Conservation (phyloP, 2,113 vertebrate genomes). For the Ifrita kowaldi region DNA sequence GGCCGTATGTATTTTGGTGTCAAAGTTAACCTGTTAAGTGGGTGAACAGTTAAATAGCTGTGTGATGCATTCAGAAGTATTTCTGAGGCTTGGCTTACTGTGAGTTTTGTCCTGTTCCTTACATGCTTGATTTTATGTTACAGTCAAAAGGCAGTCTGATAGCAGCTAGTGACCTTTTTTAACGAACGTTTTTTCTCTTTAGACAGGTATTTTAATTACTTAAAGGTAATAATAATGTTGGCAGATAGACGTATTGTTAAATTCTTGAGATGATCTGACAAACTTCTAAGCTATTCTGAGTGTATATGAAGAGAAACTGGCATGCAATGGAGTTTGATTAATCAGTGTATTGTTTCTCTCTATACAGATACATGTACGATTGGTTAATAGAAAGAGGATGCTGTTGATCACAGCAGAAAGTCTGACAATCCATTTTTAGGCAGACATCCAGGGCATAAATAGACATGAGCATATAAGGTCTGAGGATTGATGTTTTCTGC, state of each 20-base stretch:
- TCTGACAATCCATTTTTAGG: neutral
- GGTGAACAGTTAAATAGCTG: neutral
- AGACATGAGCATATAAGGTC: neutral
- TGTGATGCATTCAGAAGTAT: neutral
- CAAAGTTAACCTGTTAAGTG: neutral
- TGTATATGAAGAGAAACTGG: neutral
- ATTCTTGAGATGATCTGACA: neutral
- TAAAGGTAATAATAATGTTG: neutral
- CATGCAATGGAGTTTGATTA: neutral
- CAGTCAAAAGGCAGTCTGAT: neutral
- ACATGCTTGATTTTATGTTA: neutral
- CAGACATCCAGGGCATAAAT: neutral
- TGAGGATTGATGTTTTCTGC: neutral
- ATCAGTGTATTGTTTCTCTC: neutral
- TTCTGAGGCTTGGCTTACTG: neutral
- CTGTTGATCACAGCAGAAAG: neutral
- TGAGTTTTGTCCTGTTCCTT: neutral
- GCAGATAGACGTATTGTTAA: neutral
- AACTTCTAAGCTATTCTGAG: neutral
- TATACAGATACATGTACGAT: neutral
- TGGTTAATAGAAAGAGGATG: neutral
- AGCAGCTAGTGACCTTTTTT: neutral
- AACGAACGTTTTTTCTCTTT: neutral
- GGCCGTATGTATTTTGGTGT: neutral
- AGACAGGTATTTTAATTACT: neutral